These are phyloP conservation scores for Epinotia brunnichana DNA, from an alignment of 2,888 invertebrate genomes.

Conservation along the genomic window DNA sequence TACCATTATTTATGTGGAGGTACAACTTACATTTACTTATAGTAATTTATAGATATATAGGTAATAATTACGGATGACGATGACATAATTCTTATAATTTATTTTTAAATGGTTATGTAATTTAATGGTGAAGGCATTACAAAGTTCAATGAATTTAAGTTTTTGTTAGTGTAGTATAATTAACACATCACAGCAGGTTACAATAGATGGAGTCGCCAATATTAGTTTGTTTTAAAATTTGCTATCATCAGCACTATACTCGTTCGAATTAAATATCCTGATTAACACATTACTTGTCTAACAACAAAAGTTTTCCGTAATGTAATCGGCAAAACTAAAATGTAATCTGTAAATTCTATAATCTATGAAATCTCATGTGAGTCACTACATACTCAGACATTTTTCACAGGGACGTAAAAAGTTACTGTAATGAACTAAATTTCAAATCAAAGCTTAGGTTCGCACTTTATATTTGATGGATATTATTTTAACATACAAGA, in stretches of 20 bases:
- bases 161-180: neutral
- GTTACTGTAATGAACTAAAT: too few relatives aligned
- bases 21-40: constrained; percentile 20
- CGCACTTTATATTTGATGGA: too few relatives aligned
- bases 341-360: too few relatives aligned
- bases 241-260: neutral
- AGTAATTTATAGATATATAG: neutral
- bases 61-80: constrained; percentile 5
- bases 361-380: too few relatives aligned
- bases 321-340: too few relatives aligned
- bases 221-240: neutral
- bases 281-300: neutral
- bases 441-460: too few relatives aligned
- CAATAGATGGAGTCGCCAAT: neutral
- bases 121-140: neutral
- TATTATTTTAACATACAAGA: too few relatives aligned
- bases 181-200: neutral
- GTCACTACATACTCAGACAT: too few relatives aligned
- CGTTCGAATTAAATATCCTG: neutral
- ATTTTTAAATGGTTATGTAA: neutral
- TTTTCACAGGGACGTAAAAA: too few relatives aligned
- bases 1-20: constrained; percentile 46
- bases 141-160: neutral
- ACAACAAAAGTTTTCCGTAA: too few relatives aligned
- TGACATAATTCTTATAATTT: neutral